Conservation (phyloP, 2,888 invertebrate genomes). For the Neria commutata region DNA sequence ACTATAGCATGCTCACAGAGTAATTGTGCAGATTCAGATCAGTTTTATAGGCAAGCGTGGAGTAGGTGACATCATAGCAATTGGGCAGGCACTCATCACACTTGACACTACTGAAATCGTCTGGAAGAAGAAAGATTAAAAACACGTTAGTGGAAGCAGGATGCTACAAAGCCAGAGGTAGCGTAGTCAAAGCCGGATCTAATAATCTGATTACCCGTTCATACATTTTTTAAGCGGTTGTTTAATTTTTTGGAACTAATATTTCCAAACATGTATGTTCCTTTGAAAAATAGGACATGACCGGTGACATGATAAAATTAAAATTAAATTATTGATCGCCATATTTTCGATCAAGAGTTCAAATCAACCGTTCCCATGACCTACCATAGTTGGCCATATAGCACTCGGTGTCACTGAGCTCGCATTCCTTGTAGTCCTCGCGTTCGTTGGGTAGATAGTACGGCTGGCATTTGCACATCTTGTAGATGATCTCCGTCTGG, state of each 20-base stretch:
- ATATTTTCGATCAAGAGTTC: no score
- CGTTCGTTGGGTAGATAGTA: slow-evolving; percentile 53
- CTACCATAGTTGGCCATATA: slow-evolving; percentile 54
- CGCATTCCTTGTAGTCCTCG: slow-evolving; percentile 49
- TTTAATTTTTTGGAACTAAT: background rate
- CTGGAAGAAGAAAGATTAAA: slow-evolving; percentile 36
- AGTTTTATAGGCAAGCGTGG: slow-evolving; percentile 54
- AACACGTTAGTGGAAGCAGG: background rate
- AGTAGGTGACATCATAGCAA: slow-evolving; percentile 60
- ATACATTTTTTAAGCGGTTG: background rate
- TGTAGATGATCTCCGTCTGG: slow-evolving; percentile 49
- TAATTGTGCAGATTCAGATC: slow-evolving; percentile 53
- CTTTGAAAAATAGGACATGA: background rate
- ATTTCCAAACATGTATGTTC: background rate
- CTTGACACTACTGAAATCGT: slow-evolving; percentile 53
- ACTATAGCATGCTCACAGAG: slow-evolving; percentile 57
- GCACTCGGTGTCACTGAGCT: slow-evolving; percentile 54
- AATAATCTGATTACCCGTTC: no score
- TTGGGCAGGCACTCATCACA: slow-evolving; percentile 59
- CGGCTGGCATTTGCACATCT: slow-evolving; percentile 57
- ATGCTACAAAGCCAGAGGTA: no score
- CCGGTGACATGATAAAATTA: no score
- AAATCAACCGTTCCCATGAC: no score
- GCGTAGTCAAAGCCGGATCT: no score
- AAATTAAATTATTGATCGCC: background rate